Evolutionary conservation across 2,888 invertebrate genomes (phyloP), one percentile per base, ranked within the genome.

Genomic region (Cheilosia pagana): DNA sequence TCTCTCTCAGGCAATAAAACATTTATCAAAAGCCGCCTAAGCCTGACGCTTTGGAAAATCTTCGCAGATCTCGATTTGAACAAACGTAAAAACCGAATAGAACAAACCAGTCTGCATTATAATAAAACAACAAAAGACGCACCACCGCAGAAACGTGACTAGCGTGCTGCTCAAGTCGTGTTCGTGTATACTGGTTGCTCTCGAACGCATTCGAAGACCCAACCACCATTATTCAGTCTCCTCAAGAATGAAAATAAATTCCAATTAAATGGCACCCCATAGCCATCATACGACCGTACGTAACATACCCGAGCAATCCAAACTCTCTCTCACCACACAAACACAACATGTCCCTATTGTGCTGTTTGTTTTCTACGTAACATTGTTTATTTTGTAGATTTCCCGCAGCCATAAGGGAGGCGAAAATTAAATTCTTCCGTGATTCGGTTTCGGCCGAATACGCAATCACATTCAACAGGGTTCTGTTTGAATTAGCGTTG

Each of bases 121-220:
- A 43, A 16, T 12, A 28, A 16, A 8, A 72, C 12, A 43, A 31
- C 23, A 63, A 55, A 25, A 25, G 4, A 28, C 14, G 16, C 28
- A 55, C 55, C 62, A 45, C 16, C 45, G 23, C 62, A 50, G 14
- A 57, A 74, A 74, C 74, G 74, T 74, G 74, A 74, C 74, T 63
- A 62, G 72, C 62, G 21, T 72, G 53, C 43, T 16, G 62, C 62
- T 31, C 28, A 14, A 39, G 23, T 28, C 4, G 7, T 8, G 16
- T 3, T 45, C 43, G 7, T 41, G 41, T 41, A 60, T 59, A n/a
- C 35, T 23, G 23, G 63, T 63, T 57, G 35, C 59, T 70, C 21
- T 57, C 19, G 16, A 41, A 68, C 14, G 68, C 45, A 45, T 14
- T 45, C 16, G 48, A 31, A 70, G 35, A 70, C 45, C 16, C 7